A percentile compares a stretch with the other conserved stretches of the same genome.
phyloP scores from a whole-genome alignment of 2,797 vertebrate species.

The Rhinatrema bivittatum region DNA sequence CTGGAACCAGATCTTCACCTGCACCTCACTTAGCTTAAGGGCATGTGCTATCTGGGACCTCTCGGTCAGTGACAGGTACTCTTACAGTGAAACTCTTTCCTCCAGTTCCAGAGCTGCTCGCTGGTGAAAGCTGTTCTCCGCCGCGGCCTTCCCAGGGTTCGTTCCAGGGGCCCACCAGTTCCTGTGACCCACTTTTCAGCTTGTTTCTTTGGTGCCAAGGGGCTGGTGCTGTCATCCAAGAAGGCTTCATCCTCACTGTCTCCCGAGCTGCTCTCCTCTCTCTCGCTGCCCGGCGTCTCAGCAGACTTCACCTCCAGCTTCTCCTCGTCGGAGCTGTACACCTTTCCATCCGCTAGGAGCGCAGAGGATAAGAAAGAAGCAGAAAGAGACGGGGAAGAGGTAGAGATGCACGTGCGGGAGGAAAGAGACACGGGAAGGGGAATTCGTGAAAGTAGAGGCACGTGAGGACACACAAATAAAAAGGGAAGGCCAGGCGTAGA shows the following conservation, averaged over 20 bases:
- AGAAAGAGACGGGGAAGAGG: no score
- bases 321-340: slow-evolving; percentile 93
- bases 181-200: slow-evolving; percentile 33
- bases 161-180: slow-evolving; percentile 24
- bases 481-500: no score
- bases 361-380: no score
- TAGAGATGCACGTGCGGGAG: background rate
- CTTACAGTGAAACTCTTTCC: slow-evolving; percentile 97
- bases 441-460: background rate
- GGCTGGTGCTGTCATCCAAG: slow-evolving; percentile 66
- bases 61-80: slow-evolving; percentile 91
- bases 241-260: slow-evolving; percentile 90
- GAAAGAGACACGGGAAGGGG: background rate
- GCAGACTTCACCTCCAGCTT: slow-evolving; percentile 77
- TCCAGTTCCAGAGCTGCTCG: slow-evolving; percentile 91
- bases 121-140: slow-evolving; percentile 92
- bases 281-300: slow-evolving; percentile 77
- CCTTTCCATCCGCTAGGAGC: slow-evolving; percentile 80
- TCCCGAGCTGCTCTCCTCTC: slow-evolving; percentile 77
- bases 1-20: slow-evolving; percentile 96
- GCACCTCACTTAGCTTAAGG: slow-evolving; percentile 93
- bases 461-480: no score
- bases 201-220: slow-evolving; percentile 38
- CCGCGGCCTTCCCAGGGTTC: slow-evolving; percentile 81
- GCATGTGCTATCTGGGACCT: slow-evolving; percentile 94